Evolutionary conservation across 35 echinoderm and acorn worm genomes (phyloP), one percentile per base, ranked within the genome.

Genomic region (Apostichopus japonicus): DNA sequence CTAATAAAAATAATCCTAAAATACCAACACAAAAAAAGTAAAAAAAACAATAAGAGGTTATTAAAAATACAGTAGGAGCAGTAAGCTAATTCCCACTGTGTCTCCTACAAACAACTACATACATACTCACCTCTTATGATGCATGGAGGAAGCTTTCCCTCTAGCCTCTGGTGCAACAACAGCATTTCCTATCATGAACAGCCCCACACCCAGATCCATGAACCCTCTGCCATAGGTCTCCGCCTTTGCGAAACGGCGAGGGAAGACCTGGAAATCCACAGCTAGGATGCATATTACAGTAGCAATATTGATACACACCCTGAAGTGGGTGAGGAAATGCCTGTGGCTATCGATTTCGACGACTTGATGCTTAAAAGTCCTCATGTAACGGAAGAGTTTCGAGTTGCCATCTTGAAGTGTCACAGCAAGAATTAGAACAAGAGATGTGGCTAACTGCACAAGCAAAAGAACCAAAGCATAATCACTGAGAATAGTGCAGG

Each of bases 171-270:
- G 92, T 54, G 95, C 93, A 8, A 96, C 95, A 4, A 99, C 14
- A n/a, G 95, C 95, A 93, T 99, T 99, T 57, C 87, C 92, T 25
- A 99, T 84, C 65, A 95, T 92, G 62, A 96, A 99, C 33, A 83
- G 23, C 54, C 97, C 97, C 24, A 96, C 95, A 11, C 91, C 95
- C 14, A 89, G 54, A 71, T 99, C 97, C 97, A 99, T 99, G 22
- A 99, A 77, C 16, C 97, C 95, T 63, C 87, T 96, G 0, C 97
- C 97, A n/a, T 84, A 99, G 15, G 97, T 99, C 25, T 99, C 97
- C 8, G 95, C 95, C 75, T 99, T 99, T 15, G 95, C 95, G 52
- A 99, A 96, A 13, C 95, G 79, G 10, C 97, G 87, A 6, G 97
- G 97, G 77, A 95, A 99, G 56, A 96, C 80, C 53, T 79, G 79